These are phyloP conservation scores for Pipa parva DNA, from an alignment of 2,113 vertebrate species.

Conservation along the genomic window DNA sequence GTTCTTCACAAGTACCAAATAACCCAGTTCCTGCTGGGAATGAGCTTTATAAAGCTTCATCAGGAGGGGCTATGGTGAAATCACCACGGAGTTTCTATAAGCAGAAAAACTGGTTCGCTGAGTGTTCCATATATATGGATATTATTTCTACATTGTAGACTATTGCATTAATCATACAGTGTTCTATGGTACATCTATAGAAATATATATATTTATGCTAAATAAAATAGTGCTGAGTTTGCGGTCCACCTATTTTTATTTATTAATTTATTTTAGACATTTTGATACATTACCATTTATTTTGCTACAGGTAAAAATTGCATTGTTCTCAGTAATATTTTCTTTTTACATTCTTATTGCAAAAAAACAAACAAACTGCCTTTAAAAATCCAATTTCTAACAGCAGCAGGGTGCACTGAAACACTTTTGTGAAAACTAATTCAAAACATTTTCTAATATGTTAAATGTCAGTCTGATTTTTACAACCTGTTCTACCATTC, in stretches of 20 bases:
- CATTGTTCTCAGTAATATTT: neutral
- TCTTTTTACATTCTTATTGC: neutral
- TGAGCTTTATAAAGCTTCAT: too few relatives aligned
- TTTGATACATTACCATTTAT: neutral
- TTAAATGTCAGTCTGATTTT: neutral
- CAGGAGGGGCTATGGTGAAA: too few relatives aligned
- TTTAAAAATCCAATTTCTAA: constrained; percentile 2
- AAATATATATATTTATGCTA: too few relatives aligned
- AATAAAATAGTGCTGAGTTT: neutral
- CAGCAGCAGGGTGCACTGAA: neutral
- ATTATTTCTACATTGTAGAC: too few relatives aligned
- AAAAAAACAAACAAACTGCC: neutral
- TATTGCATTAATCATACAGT: too few relatives aligned
- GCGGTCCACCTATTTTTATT: neutral
- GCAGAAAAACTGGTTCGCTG: neutral
- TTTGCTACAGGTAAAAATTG: neutral
- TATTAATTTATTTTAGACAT: neutral
- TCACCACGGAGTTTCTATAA: too few relatives aligned
- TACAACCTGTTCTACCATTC: neutral
- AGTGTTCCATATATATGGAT: neutral
- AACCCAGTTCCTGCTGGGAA: too few relatives aligned
- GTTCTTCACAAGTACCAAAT: too few relatives aligned
- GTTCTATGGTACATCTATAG: too few relatives aligned
- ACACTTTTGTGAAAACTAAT: neutral
- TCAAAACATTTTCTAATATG: neutral